Conservation (phyloP, 2,113 vertebrate species). For the Romanogobio albipinnatus region DNA sequence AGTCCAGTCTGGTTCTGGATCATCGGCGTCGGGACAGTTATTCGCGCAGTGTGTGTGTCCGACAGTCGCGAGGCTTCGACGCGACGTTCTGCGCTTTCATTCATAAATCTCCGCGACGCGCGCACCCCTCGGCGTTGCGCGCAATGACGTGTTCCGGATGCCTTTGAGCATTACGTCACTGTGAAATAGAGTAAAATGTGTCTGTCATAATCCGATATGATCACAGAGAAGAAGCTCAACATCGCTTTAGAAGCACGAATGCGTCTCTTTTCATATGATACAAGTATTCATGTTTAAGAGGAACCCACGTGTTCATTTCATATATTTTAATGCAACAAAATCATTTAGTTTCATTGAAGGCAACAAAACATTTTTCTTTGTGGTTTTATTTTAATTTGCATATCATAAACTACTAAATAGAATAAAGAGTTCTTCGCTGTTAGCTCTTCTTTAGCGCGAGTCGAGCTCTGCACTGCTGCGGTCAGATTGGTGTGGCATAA, state of each 20-base stretch:
- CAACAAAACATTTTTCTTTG: not conserved
- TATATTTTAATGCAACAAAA: not conserved
- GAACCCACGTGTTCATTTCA: not conserved
- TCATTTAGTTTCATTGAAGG: not conserved
- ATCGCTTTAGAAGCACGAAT: not conserved
- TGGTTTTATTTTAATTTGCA: not conserved
- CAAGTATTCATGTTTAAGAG: not conserved
- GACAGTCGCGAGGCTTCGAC: too few relatives aligned
- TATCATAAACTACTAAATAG: not conserved
- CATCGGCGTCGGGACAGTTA: not conserved
- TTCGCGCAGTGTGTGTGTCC: fast-evolving
- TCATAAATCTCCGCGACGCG: not conserved
- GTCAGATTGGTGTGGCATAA: too few relatives aligned
- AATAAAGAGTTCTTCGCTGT: too few relatives aligned
- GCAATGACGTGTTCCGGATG: constrained; percentile 57
- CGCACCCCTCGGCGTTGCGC: constrained; percentile 20
- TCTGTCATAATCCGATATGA: not conserved
- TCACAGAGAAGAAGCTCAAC: not conserved
- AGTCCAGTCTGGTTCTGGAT: fast-evolving
- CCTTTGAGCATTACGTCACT: constrained; percentile 64
- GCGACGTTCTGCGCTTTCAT: not conserved
- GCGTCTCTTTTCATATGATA: too few relatives aligned
- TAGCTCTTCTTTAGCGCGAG: too few relatives aligned
- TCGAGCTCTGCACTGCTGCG: too few relatives aligned
- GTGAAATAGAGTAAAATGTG: constrained; percentile 24